These are phyloP conservation scores for Eubucco bourcierii DNA, from an alignment of 2,113 vertebrate genomes.

Conservation along the genomic window DNA sequence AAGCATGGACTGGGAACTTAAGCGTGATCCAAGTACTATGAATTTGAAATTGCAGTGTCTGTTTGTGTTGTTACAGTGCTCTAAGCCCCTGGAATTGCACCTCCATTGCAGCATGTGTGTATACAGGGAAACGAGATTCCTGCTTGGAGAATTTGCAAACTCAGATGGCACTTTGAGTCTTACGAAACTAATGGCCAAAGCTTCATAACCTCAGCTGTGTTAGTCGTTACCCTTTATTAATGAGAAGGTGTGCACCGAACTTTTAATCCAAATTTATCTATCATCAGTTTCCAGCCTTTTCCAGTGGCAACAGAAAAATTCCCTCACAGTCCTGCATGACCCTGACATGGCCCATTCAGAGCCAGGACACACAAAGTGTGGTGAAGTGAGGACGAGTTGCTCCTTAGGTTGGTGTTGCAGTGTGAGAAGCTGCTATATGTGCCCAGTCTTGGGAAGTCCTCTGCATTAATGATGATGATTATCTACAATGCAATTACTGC, in stretches of 20 bases:
- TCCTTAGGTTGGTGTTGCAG: neutral
- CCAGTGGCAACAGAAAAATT: neutral
- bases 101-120: fast-evolving
- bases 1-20: neutral
- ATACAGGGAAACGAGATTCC: neutral
- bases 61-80: fast-evolving
- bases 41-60: neutral
- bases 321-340: fast-evolving
- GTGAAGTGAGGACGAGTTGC: neutral
- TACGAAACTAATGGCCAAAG: neutral
- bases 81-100: neutral
- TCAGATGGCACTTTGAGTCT: neutral
- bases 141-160: neutral
- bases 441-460: neutral
- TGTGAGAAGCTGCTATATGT: neutral
- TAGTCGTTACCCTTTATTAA: neutral
- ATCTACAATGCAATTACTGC: neutral
- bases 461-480: fast-evolving
- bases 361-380: fast-evolving
- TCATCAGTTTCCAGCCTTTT: neutral
- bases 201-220: neutral
- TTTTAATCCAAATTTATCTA: neutral
- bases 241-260: neutral
- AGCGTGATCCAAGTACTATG: neutral
- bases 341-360: neutral